phyloP scores from a whole-genome alignment of 2,113 vertebrate species.

The Notarius lentiginosus region DNA sequence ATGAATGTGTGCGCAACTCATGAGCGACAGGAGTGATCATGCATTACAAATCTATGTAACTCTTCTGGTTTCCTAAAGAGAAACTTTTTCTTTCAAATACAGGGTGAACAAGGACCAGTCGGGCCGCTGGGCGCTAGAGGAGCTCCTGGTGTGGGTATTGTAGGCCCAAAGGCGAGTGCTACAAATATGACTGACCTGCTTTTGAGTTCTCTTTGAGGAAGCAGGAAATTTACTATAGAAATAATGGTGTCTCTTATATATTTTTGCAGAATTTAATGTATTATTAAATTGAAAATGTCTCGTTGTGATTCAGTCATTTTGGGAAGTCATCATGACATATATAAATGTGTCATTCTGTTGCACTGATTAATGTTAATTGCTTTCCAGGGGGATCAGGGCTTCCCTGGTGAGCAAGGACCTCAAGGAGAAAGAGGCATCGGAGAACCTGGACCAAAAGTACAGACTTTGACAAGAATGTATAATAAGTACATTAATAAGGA shows the following conservation, averaged over 20 bases:
- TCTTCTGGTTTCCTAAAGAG: neutral
- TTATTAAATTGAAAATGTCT: neutral
- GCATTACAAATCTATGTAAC: neutral
- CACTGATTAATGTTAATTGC: neutral
- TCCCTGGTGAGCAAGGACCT: constrained; percentile 69
- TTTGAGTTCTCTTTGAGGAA: neutral
- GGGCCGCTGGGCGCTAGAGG: constrained; percentile 71
- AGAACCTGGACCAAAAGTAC: constrained; percentile 72
- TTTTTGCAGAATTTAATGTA: no score
- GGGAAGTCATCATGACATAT: neutral
- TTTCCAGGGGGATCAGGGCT: constrained; percentile 73
- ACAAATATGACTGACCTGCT: neutral
- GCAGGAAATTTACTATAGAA: neutral
- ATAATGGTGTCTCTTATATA: neutral
- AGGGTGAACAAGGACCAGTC: constrained; percentile 70
- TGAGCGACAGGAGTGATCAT: neutral
- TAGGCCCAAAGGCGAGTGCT: constrained; percentile 70
- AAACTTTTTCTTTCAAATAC: neutral
- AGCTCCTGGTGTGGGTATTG: constrained; percentile 62
- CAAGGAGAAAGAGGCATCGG: constrained; percentile 69
- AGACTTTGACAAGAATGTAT: neutral
- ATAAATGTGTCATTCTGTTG: neutral
- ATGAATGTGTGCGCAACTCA: neutral
- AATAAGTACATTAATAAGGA: neutral
- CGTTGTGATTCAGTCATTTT: neutral